phyloP scores from a whole-genome alignment of 2,797 vertebrate genomes.

The Rhinatrema bivittatum region DNA sequence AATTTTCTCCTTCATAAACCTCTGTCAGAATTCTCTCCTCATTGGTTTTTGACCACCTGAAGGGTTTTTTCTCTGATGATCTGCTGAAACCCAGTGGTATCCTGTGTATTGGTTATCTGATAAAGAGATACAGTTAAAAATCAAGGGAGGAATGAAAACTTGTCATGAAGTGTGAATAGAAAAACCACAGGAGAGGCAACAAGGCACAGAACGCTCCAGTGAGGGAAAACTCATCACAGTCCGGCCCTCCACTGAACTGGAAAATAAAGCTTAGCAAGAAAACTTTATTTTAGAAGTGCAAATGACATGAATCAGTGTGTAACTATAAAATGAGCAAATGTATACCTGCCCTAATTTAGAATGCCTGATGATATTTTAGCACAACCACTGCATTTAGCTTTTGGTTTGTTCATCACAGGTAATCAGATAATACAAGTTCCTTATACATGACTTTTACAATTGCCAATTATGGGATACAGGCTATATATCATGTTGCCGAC shows the following conservation, averaged over 20 bases:
- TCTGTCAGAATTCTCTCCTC: background rate
- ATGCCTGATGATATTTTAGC: too few relatives aligned
- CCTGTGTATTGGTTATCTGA: conserved; percentile 9
- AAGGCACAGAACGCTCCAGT: background rate
- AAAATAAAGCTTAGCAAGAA: conserved; percentile 10
- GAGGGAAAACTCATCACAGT: background rate
- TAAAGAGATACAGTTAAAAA: conserved; percentile 1
- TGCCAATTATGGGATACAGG: too few relatives aligned
- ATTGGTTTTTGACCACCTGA: background rate
- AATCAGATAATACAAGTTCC: too few relatives aligned
- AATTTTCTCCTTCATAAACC: conserved; percentile 1
- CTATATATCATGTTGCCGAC: too few relatives aligned
- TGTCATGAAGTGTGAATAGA: conserved; percentile 23
- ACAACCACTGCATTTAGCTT: too few relatives aligned
- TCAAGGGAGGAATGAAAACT: conserved; percentile 13
- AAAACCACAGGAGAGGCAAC: conserved; percentile 6
- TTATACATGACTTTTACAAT: too few relatives aligned
- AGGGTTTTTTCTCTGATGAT: background rate
- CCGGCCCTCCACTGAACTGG: background rate
- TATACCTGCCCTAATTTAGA: too few relatives aligned
- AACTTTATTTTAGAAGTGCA: background rate
- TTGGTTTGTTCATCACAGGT: too few relatives aligned
- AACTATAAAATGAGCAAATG: background rate
- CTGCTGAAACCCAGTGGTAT: conserved; percentile 1
- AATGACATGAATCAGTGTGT: background rate